Conservation (phyloP, 2,113 vertebrate species). For the Misgurnus anguillicaudatus region DNA sequence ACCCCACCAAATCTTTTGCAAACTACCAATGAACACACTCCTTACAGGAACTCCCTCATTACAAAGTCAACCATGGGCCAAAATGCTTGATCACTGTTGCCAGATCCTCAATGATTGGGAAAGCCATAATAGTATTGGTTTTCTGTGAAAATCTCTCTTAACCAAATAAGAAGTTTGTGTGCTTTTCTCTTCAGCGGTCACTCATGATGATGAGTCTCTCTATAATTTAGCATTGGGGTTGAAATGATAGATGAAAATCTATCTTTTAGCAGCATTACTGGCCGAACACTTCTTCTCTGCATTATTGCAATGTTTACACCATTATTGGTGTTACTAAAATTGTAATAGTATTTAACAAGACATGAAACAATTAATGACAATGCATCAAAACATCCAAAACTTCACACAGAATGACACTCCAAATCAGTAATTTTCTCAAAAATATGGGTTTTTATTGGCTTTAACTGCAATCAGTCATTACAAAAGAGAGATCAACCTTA, state of each 20-base stretch:
- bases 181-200: slow-evolving; percentile 1
- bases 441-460: slow-evolving; percentile 98
- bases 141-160: slow-evolving; percentile 20
- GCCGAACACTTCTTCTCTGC: slow-evolving; percentile 1
- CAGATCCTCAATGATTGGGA: slow-evolving; percentile 11
- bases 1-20: slow-evolving; percentile 48
- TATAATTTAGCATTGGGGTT: not conserved
- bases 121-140: slow-evolving; percentile 18
- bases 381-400: not conserved
- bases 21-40: slow-evolving; percentile 66
- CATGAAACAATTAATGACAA: too few relatives aligned
- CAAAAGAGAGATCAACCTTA: slow-evolving; percentile 83
- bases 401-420: slow-evolving; percentile 7
- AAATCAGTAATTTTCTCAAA: slow-evolving; percentile 70
- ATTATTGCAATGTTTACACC: not conserved
- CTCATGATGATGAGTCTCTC: not conserved
- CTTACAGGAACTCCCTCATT: slow-evolving; percentile 63
- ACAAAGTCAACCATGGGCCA: slow-evolving; percentile 12
- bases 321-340: not conserved
- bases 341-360: slow-evolving; percentile 8
- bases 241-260: not conserved
- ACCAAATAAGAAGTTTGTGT: slow-evolving; percentile 12
- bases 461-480: slow-evolving; percentile 99
- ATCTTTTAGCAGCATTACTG: not conserved
- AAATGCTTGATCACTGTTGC: not conserved